Conservation (phyloP, 2,797 vertebrate genomes). For the Chloroceryle inda region DNA sequence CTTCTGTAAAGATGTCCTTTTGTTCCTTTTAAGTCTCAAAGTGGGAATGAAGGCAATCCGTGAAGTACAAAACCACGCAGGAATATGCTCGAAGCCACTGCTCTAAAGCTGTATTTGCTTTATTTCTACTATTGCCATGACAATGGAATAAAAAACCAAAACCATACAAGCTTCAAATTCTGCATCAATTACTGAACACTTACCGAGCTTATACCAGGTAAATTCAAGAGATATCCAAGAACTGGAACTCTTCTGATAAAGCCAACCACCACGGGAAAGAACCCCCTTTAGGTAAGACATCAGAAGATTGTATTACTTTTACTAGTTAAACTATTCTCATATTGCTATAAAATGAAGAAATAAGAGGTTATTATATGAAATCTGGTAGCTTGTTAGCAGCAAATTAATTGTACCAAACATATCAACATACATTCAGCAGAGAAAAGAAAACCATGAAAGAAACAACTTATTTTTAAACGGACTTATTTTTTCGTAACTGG, state of each 20-base stretch:
- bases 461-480: neutral
- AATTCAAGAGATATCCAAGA: slow-evolving; percentile 93
- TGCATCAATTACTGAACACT: slow-evolving; percentile 74
- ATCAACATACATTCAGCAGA: neutral
- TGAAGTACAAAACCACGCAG: neutral
- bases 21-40: neutral
- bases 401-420: neutral
- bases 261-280: slow-evolving; percentile 95
- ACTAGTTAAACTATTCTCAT: neutral
- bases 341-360: neutral
- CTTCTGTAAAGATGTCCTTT: neutral
- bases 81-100: neutral
- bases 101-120: neutral
- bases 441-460: neutral
- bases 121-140: neutral
- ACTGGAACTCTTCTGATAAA: slow-evolving; percentile 97
- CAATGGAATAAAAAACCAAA: neutral
- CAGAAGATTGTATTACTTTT: neutral
- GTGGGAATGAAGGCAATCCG: neutral
- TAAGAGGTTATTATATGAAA: neutral
- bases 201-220: slow-evolving; percentile 96
- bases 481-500: neutral
- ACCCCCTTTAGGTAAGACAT: slow-evolving; percentile 85
- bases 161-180: neutral
- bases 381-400: neutral